phyloP scores from a whole-genome alignment of 2,113 vertebrate genomes.

The Rafetus swinhoei region DNA sequence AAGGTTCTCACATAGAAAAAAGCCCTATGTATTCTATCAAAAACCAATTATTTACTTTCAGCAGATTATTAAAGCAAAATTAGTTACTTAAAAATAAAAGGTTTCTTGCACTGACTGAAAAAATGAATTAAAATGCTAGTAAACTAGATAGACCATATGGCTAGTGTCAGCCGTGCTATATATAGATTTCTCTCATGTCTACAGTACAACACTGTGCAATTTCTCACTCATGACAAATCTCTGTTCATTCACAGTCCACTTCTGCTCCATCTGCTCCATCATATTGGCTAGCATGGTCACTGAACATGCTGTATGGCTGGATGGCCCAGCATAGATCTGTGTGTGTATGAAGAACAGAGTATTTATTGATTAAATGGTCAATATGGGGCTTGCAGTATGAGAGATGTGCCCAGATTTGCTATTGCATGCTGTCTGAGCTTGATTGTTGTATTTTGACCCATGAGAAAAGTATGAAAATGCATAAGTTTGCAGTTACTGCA shows the following conservation, averaged over 20 bases:
- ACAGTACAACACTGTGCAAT: background rate
- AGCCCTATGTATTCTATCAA: background rate
- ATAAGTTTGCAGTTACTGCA: background rate
- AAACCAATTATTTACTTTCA: background rate
- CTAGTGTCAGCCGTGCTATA: background rate
- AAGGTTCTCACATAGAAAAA: background rate
- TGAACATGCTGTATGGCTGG: background rate
- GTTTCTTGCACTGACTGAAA: background rate
- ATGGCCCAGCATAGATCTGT: background rate
- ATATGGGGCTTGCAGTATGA: background rate
- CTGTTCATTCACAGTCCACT: background rate
- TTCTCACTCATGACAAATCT: background rate
- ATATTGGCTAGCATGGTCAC: background rate
- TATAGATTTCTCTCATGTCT: background rate
- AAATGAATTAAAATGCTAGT: background rate
- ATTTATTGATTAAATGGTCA: background rate
- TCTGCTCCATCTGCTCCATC: background rate
- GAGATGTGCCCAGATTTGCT: background rate
- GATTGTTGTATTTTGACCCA: background rate
- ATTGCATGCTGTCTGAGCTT: background rate
- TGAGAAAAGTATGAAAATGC: background rate
- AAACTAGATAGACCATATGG: background rate
- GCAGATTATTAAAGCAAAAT: background rate
- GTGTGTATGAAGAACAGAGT: background rate
- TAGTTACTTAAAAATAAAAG: background rate